These are phyloP conservation scores for Rhamphomyia laevipes DNA, from an alignment of 2,888 invertebrate species.

Conservation along the genomic window DNA sequence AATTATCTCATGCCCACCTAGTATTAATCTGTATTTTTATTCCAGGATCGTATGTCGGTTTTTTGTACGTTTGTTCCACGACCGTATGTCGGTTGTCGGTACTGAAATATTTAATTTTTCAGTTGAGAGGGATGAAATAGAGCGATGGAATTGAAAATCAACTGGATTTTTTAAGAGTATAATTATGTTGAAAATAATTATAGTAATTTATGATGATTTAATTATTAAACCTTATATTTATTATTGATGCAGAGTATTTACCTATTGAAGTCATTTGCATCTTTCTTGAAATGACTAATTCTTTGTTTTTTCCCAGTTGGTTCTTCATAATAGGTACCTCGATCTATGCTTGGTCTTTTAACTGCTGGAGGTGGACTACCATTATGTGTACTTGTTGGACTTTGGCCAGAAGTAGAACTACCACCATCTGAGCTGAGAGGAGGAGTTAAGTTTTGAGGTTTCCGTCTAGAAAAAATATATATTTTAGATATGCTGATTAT, in stretches of 20 bases:
- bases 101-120: too few relatives aligned
- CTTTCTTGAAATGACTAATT: conserved; percentile 72
- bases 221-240: neutral
- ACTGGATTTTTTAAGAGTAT: too few relatives aligned
- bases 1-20: too few relatives aligned
- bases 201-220: too few relatives aligned
- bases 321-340: conserved; percentile 42
- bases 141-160: too few relatives aligned
- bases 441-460: conserved; percentile 83
- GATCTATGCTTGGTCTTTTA: conserved; percentile 45
- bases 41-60: too few relatives aligned
- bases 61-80: too few relatives aligned
- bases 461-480: conserved; percentile 47
- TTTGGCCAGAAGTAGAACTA: conserved; percentile 66
- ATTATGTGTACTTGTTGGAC: conserved; percentile 61
- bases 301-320: conserved; percentile 65
- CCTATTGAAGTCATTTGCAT: conserved; percentile 19
- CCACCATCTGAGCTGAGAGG: conserved; percentile 74
- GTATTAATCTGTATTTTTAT: too few relatives aligned
- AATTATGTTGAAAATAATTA: too few relatives aligned
- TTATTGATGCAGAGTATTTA: conserved; percentile 12
- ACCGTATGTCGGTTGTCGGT: too few relatives aligned
- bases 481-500: neutral
- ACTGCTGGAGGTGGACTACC: conserved; percentile 57
- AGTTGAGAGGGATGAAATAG: too few relatives aligned